Evolutionary conservation across 2,888 invertebrate genomes (phyloP).

Genomic region (Drosophila imparisetae): DNA sequence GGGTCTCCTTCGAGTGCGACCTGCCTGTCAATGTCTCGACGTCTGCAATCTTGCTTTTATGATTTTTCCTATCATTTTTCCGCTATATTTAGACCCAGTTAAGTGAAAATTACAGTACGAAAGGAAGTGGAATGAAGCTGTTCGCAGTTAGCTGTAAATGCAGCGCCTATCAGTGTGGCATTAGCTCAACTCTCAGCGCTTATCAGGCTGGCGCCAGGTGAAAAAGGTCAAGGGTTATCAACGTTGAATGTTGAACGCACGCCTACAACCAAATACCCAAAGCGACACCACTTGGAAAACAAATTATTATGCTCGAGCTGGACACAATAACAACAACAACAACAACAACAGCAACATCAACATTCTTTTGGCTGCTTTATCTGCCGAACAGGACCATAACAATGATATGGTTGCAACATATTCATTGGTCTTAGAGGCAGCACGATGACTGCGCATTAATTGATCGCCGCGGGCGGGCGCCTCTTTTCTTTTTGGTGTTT

Average conservation of each 20-base stretch:
- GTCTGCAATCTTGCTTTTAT: conserved; percentile 46
- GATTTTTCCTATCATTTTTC: conserved; percentile 55
- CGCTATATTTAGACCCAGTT: conserved; percentile 64
- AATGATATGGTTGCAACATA: conserved; percentile 71
- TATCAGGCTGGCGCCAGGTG: conserved; percentile 70
- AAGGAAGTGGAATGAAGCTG: conserved; percentile 60
- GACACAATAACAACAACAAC: not conserved
- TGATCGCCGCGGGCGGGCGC: conserved; percentile 66
- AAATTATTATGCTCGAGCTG: conserved; percentile 30
- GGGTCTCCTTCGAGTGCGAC: conserved; percentile 4
- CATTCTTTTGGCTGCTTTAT: conserved; percentile 51
- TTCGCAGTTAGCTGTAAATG: conserved; percentile 40
- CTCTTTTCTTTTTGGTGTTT: not conserved
- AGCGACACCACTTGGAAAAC: conserved; percentile 60
- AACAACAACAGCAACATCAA: conserved; percentile 35
- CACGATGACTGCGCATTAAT: conserved; percentile 56
- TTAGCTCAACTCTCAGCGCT: conserved; percentile 51
- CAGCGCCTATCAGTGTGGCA: conserved; percentile 42
- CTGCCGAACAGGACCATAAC: conserved; percentile 73
- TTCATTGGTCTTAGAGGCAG: conserved; percentile 54
- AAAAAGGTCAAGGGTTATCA: conserved; percentile 50
- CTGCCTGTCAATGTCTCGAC: conserved; percentile 29
- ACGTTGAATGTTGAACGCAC: conserved; percentile 11
- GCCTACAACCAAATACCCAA: conserved; percentile 48
- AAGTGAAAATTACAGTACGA: conserved; percentile 65